A percentile compares a stretch with the other conserved stretches of the same genome.
Conservation (phyloP, 2,888 invertebrate species). For the Yponomeuta evonymella region DNA sequence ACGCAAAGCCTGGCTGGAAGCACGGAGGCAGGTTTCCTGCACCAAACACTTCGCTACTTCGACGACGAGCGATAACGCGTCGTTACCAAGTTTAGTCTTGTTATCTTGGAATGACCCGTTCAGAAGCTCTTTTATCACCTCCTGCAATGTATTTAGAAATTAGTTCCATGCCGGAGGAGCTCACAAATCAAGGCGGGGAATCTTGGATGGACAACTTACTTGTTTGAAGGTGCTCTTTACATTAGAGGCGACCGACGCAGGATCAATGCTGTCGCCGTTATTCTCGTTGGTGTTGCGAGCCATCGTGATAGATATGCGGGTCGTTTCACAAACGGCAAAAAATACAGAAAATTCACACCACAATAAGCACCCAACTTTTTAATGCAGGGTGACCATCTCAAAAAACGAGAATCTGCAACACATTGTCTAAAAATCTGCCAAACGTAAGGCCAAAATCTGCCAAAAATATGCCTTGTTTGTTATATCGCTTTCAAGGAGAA, state of each 20-base stretch:
- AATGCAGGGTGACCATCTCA: too few relatives aligned
- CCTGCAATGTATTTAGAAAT: constrained; percentile 40
- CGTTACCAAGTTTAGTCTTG: constrained; percentile 74
- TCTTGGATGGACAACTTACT: constrained; percentile 31
- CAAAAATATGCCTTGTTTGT: too few relatives aligned
- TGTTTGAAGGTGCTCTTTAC: constrained; percentile 53
- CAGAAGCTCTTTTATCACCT: constrained; percentile 71
- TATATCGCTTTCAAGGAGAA: too few relatives aligned
- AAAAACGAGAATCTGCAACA: too few relatives aligned
- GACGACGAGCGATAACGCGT: constrained; percentile 66
- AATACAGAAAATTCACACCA: neutral
- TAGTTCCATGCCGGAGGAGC: neutral
- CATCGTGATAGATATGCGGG: constrained; percentile 17
- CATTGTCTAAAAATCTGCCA: too few relatives aligned
- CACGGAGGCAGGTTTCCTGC: constrained; percentile 71
- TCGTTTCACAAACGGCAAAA: neutral
- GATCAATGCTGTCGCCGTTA: constrained; percentile 51
- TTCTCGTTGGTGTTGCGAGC: constrained; percentile 44
- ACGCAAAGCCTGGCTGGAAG: constrained; percentile 65
- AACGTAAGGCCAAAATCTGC: too few relatives aligned
- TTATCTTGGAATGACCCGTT: constrained; percentile 70
- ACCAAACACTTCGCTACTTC: constrained; percentile 73
- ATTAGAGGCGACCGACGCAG: constrained; percentile 48
- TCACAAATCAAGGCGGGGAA: neutral
- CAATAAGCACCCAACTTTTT: neutral